Evolutionary conservation across 2,797 vertebrate genomes (phyloP), one percentile per base, ranked within the genome.

Genomic region (Eulemur rubriventer): DNA sequence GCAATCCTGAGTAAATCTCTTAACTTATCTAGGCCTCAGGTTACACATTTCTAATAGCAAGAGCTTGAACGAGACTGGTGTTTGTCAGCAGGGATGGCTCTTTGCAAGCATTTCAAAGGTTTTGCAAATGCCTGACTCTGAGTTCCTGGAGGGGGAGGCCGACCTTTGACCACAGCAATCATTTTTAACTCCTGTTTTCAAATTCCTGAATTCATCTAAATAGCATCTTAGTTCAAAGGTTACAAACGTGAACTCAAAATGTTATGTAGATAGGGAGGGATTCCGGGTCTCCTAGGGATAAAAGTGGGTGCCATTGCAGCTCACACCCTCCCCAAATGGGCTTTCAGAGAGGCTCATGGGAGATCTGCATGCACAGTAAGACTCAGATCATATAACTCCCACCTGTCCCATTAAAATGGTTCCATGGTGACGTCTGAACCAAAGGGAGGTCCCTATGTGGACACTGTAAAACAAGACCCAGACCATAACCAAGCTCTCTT

Each of bases 241-340:
- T 61, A 57, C 35, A 70, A 82, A 79, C 35, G 69, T 84, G 81
- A 94, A 94, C 59, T 90, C 10, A 72, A 88, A 95, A 57, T 57
- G 22, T 57, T 57, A 24, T 22, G 55, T 57, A 24, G 55, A 24
- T 26, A 24, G 8, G 1, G 9, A 57, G 22, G 55, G 55, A 57
- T 57, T 57, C 55, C 1, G 55, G 22, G 8, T 57, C 55, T 57
- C 55, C 3, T 57, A 57, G 55, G 55, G 55, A 57, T 9, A 10
- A 57, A 57, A 57, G 55, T 57, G 22, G 22, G 55, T 57, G 55
- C 55, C 22, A 24, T 26, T 57, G 55, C 7, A 10, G 55, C 24
- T 57, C 55, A 57, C 22, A 22, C 3, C 22, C 55, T 52, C 55
- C 55, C 22, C 55, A 24, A 57, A 57, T 57, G 55, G 22, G 22